A percentile compares a stretch with the other conserved stretches of the same genome.
These are phyloP conservation scores for Misgurnus anguillicaudatus DNA, from an alignment of 2,113 vertebrate genomes.

Conservation along the genomic window DNA sequence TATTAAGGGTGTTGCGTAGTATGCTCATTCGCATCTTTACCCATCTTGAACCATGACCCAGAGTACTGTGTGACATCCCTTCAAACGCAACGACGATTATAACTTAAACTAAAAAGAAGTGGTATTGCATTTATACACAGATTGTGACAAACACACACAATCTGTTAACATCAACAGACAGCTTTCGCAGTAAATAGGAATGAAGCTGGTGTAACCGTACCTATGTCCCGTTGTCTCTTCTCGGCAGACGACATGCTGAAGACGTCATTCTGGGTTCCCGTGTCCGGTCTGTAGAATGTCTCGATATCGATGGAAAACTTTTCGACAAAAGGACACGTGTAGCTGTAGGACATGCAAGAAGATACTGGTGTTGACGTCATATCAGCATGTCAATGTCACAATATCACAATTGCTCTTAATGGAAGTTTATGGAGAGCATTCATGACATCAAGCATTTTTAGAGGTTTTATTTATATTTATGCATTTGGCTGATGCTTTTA, in stretches of 20 bases:
- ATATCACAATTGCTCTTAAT: neutral
- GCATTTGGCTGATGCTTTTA: too few species aligned
- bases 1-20: too few species aligned
- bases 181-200: neutral
- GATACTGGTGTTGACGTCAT: neutral
- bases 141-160: too few species aligned
- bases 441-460: neutral
- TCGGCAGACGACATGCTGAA: conserved; percentile 92
- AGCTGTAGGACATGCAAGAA: conserved; percentile 72
- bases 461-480: too few species aligned
- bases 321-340: conserved; percentile 98
- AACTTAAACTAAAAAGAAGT: too few species aligned
- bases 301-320: conserved; percentile 99
- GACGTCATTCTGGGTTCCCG: conserved; percentile 87
- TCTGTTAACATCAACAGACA: neutral
- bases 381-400: neutral
- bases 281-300: conserved; percentile 93
- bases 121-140: too few species aligned
- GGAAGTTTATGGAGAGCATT: too few species aligned
- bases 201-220: conserved; percentile 66
- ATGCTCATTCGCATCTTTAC: too few species aligned
- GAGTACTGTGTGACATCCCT: too few species aligned
- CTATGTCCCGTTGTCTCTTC: conserved; percentile 86
- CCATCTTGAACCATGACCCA: too few species aligned
- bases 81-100: too few species aligned